A percentile compares a stretch with the other conserved stretches of the same genome.
Evolutionary conservation across 2,797 vertebrate species (phyloP).

Genomic region (Halcyon badia): DNA sequence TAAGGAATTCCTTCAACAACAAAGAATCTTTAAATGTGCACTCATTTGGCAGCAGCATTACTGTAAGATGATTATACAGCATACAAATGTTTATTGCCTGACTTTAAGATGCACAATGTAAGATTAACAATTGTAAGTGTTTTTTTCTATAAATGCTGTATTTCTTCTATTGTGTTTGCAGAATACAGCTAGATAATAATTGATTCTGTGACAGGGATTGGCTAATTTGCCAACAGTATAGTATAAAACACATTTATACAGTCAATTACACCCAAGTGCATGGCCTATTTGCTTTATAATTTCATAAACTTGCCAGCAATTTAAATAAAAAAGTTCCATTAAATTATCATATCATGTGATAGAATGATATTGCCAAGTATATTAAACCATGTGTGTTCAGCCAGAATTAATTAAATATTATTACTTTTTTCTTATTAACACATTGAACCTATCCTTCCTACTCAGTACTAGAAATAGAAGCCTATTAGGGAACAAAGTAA

Average conservation of each 20-base stretch:
- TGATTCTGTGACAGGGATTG: conserved; percentile 85
- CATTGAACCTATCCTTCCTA: conserved; percentile 83
- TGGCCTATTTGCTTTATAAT: conserved; percentile 89
- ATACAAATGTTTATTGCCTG: conserved; percentile 80
- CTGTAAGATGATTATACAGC: conserved; percentile 75
- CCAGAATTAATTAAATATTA: conserved; percentile 90
- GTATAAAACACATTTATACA: conserved; percentile 88
- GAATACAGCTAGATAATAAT: conserved; percentile 83
- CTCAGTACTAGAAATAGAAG: conserved; percentile 83
- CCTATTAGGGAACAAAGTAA: conserved; percentile 85
- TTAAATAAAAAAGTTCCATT: conserved; percentile 90
- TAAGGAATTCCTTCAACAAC: conserved; percentile 53
- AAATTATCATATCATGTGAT: conserved; percentile 88
- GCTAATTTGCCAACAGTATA: conserved; percentile 86
- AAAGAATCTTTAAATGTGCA: conserved; percentile 76
- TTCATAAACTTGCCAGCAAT: conserved; percentile 89
- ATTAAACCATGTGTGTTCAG: conserved; percentile 89
- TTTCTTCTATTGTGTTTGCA: conserved; percentile 83
- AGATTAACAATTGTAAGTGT: conserved; percentile 76
- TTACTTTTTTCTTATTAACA: conserved; percentile 89
- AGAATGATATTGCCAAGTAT: conserved; percentile 87
- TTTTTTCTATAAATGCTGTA: conserved; percentile 74
- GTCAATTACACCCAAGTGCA: conserved; percentile 88
- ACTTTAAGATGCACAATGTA: conserved; percentile 77
- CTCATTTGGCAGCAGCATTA: conserved; percentile 73